phyloP scores from a whole-genome alignment of 2,113 vertebrate species.

The Bambusicola thoracicus region DNA sequence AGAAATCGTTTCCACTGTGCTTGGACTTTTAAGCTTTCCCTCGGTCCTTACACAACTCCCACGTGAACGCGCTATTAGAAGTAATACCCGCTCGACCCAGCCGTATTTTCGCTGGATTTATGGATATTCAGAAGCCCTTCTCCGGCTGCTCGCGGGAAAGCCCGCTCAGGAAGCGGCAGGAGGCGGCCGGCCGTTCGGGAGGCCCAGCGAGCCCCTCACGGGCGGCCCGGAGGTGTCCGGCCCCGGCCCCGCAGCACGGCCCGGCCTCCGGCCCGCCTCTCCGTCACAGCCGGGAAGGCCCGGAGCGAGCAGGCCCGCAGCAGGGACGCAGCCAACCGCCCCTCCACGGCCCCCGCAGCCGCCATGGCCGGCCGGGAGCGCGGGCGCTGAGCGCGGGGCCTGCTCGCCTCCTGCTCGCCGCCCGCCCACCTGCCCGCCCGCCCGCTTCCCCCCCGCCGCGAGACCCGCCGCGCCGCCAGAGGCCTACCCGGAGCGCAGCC shows the following conservation, averaged over 20 bases:
- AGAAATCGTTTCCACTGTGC: conserved; percentile 22
- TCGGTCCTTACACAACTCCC: background rate
- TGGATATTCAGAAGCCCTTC: background rate
- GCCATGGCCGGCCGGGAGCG: background rate
- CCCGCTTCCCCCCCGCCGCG: background rate
- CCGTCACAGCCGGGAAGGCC: background rate
- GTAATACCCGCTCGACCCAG: background rate
- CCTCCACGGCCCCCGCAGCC: conserved; percentile 25
- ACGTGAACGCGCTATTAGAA: background rate
- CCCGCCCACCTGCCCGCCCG: background rate
- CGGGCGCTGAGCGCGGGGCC: background rate
- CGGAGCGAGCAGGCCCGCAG: no score
- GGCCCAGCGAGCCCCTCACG: no score
- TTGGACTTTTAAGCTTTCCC: conserved; percentile 36
- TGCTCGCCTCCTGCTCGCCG: background rate
- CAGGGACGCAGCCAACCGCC: background rate
- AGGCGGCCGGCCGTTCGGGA: background rate
- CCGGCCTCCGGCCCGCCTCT: no score
- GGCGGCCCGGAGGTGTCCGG: no score
- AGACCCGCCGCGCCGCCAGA: no score
- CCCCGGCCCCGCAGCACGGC: no score
- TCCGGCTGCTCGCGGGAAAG: background rate
- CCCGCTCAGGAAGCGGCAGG: background rate
- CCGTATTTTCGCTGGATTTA: background rate
- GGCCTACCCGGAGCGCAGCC: background rate